Evolutionary conservation across 1,140 invertebrate species (phyloP).

Genomic region (Hesperophylax magnus): DNA sequence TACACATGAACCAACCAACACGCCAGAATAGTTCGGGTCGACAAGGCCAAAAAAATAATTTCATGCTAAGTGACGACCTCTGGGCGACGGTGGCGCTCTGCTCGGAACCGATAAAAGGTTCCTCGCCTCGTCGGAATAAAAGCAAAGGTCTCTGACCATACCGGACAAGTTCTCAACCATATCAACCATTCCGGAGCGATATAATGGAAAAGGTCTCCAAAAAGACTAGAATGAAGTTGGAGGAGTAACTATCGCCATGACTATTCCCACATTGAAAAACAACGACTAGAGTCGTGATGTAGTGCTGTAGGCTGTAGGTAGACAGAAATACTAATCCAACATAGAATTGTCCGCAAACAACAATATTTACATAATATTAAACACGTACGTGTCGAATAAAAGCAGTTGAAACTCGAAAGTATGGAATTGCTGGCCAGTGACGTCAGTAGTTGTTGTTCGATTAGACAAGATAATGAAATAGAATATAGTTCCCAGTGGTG

Average conservation of each 20-base stretch:
- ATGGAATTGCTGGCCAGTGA: background rate
- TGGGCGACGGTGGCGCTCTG: background rate
- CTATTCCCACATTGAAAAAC: too few species aligned
- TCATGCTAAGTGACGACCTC: background rate
- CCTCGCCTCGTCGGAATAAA: too few species aligned
- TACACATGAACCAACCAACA: background rate
- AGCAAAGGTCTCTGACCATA: too few species aligned
- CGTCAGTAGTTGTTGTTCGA: slow-evolving; percentile 28
- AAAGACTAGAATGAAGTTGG: too few species aligned
- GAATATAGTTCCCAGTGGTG: too few species aligned
- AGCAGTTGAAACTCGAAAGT: background rate
- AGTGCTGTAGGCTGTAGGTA: background rate
- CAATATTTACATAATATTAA: slow-evolving; percentile 8
- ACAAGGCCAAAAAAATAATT: slow-evolving; percentile 29
- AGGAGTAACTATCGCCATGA: too few species aligned
- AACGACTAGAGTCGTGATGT: too few species aligned
- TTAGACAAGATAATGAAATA: background rate
- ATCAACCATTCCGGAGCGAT: too few species aligned
- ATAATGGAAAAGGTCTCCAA: too few species aligned
- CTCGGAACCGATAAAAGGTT: background rate
- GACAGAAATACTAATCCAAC: background rate
- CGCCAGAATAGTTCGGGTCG: background rate
- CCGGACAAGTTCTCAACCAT: too few species aligned
- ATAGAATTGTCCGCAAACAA: background rate
- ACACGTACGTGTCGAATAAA: slow-evolving; percentile 14